A percentile compares a stretch with the other conserved stretches of the same genome.
phyloP scores from a whole-genome alignment of 2,888 invertebrate species.

The Spodoptera picta region DNA sequence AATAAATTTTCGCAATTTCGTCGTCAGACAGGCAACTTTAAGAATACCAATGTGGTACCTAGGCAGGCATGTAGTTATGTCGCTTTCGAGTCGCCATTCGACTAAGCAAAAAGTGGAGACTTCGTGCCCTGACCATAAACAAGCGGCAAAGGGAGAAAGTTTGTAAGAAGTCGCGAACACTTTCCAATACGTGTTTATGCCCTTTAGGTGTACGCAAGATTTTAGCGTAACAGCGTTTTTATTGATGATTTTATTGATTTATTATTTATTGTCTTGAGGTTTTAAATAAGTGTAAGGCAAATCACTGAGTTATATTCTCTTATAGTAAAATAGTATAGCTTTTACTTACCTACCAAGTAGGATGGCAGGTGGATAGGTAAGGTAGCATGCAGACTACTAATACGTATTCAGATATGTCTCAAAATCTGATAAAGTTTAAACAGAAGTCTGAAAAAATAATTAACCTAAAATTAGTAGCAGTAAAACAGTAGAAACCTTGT shows the following conservation, averaged over 20 bases:
- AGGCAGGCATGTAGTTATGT: slow-evolving; percentile 54
- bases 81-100: slow-evolving; percentile 60
- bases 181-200: slow-evolving; percentile 48
- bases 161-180: slow-evolving; percentile 49
- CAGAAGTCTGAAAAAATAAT: no score
- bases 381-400: no score
- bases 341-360: no score
- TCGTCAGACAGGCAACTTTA: slow-evolving; percentile 26
- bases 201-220: slow-evolving; percentile 29
- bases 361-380: no score
- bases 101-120: slow-evolving; percentile 61
- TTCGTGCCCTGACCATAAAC: slow-evolving; percentile 61
- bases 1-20: slow-evolving; percentile 37
- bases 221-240: background rate
- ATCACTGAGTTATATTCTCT: no score
- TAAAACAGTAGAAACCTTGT: no score
- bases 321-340: no score
- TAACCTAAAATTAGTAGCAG: no score
- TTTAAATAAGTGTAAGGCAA: no score
- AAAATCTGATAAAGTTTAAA: no score
- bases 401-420: no score
- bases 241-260: background rate
- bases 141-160: slow-evolving; percentile 64
- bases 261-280: background rate
- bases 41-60: slow-evolving; percentile 43